Percentiles rank a stretch among this genome's conserved stretches.
Evolutionary conservation across 2,888 invertebrate genomes (phyloP).

Genomic region (Polia nebulosa): DNA sequence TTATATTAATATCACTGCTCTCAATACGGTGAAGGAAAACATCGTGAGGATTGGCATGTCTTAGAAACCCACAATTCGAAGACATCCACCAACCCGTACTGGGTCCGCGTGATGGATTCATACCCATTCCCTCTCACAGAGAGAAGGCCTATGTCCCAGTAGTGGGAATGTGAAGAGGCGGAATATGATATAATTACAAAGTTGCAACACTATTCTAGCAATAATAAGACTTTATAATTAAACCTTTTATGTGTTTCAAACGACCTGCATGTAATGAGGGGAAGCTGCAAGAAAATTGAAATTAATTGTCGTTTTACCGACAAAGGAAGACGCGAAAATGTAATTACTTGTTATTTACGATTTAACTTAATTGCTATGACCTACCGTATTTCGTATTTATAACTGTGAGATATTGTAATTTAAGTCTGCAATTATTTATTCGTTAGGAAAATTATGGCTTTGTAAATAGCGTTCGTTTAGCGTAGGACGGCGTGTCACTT

Average conservation of each 20-base stretch:
- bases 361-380: slow-evolving; percentile 25
- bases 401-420: slow-evolving; percentile 17
- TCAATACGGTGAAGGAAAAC: too few species aligned
- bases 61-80: too few species aligned
- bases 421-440: slow-evolving; percentile 28
- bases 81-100: too few species aligned
- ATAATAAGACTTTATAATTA: slow-evolving; percentile 6
- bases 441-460: slow-evolving; percentile 13
- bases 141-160: too few species aligned
- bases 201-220: slow-evolving; percentile 23
- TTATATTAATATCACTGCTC: too few species aligned
- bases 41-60: too few species aligned
- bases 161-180: too few species aligned
- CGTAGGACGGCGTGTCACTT: slow-evolving; percentile 4
- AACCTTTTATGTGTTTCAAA: slow-evolving; percentile 15
- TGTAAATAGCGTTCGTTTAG: slow-evolving; percentile 19
- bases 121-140: too few species aligned
- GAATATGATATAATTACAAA: slow-evolving; percentile 56
- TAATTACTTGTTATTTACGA: slow-evolving; percentile 19
- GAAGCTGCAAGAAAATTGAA: slow-evolving; percentile 40
- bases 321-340: slow-evolving; percentile 27
- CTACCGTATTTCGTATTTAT: slow-evolving; percentile 24
- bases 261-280: slow-evolving; percentile 11
- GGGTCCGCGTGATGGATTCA: too few species aligned
- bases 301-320: slow-evolving; percentile 14